phyloP scores from a whole-genome alignment of 2,888 invertebrate species.

The Coelinius sp. region DNA sequence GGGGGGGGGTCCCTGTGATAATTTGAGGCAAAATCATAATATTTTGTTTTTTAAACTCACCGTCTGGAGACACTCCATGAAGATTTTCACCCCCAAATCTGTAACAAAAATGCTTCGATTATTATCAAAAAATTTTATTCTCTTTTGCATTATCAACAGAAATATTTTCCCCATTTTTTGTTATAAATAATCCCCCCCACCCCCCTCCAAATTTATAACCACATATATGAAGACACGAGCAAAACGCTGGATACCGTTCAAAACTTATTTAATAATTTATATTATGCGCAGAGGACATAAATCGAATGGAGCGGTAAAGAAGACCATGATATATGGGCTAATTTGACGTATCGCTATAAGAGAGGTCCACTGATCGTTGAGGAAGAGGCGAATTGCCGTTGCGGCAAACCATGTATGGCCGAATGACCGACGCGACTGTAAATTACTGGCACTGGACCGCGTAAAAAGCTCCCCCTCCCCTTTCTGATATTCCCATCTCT shows the following conservation, averaged over 20 bases:
- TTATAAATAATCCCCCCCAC: no score
- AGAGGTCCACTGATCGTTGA: conserved; percentile 56
- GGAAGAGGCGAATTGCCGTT: not conserved
- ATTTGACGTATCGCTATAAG: conserved; percentile 69
- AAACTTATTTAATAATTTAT: conserved; percentile 69
- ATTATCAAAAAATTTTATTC: no score
- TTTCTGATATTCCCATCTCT: conserved; percentile 22
- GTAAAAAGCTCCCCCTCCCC: conserved; percentile 58
- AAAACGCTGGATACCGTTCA: conserved; percentile 30
- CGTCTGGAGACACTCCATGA: no score
- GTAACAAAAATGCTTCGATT: no score
- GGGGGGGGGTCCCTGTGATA: not conserved
- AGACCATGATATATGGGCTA: conserved; percentile 69
- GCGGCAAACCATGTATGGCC: conserved; percentile 63
- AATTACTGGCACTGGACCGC: conserved; percentile 66
- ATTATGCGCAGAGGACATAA: conserved; percentile 68
- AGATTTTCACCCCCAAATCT: no score
- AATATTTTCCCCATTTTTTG: no score
- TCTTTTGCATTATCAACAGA: no score
- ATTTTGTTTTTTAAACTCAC: no score
- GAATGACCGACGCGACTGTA: conserved; percentile 69
- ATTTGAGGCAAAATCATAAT: not conserved
- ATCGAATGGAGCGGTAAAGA: conserved; percentile 64
- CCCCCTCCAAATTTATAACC: no score
- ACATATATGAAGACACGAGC: not conserved